Conservation (phyloP, 2,113 vertebrate genomes). For the Daphoenositta chrysoptera region DNA sequence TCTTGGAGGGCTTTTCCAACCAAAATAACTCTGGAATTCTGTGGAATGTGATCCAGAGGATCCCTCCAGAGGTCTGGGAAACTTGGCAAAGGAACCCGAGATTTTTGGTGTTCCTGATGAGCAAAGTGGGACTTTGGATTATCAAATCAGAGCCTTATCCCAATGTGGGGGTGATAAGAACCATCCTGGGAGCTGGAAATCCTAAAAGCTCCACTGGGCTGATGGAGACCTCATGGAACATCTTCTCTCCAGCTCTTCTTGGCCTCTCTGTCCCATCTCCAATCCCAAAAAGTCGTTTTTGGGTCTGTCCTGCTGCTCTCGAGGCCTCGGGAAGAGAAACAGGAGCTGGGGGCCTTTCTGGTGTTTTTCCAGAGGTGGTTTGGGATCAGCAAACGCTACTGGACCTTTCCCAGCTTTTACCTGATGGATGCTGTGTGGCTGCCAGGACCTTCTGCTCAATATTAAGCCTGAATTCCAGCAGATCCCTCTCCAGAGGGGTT, state of each 20-base stretch:
- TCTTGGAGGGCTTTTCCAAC: no score
- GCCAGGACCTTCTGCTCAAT: neutral
- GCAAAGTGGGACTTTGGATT: no score
- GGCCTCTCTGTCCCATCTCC: neutral
- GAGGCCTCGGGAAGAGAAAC: neutral
- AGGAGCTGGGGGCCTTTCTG: neutral
- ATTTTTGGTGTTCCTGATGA: no score
- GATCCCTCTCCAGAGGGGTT: neutral
- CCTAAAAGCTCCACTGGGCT: neutral
- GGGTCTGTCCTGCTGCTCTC: neutral
- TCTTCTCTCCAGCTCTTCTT: neutral
- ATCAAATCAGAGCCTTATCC: neutral
- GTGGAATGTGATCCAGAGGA: no score
- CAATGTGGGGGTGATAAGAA: neutral
- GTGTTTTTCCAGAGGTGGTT: neutral
- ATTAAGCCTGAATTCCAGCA: neutral
- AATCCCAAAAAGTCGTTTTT: neutral
- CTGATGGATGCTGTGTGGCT: neutral
- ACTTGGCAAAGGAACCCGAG: no score
- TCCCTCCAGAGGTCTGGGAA: no score
- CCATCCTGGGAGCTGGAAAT: neutral
- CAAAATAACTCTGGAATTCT: no score
- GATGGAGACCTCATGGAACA: neutral
- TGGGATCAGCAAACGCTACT: neutral
- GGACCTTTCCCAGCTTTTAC: neutral